These are phyloP conservation scores for Parazoanthus swiftii DNA, from an alignment of 92 coral and sea anemone species.

Conservation along the genomic window DNA sequence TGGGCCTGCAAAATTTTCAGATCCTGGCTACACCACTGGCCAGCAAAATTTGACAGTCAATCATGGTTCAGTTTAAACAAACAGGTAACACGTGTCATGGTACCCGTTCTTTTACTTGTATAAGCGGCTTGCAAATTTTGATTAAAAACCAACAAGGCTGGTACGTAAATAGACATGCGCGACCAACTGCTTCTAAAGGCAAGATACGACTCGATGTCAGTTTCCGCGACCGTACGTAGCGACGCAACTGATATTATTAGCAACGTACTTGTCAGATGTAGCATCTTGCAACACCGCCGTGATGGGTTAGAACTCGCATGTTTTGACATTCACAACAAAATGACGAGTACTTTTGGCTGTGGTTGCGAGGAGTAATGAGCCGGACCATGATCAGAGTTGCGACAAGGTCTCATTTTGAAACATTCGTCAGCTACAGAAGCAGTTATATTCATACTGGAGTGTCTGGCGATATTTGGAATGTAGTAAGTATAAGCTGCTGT, in stretches of 20 bases:
- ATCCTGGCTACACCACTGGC: no score
- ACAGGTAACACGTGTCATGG: background rate
- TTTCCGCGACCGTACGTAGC: no score
- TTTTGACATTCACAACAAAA: background rate
- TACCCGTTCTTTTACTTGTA: background rate
- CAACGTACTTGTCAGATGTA: no score
- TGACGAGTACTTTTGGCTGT: background rate
- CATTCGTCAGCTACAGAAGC: constrained; percentile 61
- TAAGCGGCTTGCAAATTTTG: background rate
- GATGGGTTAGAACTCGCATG: background rate
- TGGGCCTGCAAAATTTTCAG: no score
- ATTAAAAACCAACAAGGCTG: no score
- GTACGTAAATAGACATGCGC: background rate
- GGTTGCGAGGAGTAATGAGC: background rate
- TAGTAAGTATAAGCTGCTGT: constrained; percentile 56
- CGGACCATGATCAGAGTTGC: constrained; percentile 48
- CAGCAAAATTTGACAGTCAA: background rate
- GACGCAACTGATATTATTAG: no score
- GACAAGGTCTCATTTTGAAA: constrained; percentile 68
- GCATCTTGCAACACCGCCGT: background rate
- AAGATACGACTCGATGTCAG: no score
- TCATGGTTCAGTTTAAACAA: background rate
- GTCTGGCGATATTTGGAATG: constrained; percentile 64
- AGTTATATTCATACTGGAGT: constrained; percentile 46
- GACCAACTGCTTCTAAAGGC: background rate